Conservation (phyloP, 2,797 vertebrate genomes). For the Gymnoscopelus braueri region DNA sequence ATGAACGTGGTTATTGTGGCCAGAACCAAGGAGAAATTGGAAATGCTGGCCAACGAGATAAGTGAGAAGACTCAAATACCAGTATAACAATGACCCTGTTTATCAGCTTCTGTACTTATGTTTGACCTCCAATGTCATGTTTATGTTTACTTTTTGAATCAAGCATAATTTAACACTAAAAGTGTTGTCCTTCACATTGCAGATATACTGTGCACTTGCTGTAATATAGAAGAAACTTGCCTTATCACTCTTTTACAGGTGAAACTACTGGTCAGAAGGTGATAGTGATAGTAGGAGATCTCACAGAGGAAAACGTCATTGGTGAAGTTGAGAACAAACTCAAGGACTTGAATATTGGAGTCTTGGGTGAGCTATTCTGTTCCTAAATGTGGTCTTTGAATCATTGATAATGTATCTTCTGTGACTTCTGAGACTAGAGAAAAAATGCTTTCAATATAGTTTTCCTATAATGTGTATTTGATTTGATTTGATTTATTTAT, state of each 20-base stretch:
- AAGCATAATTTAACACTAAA: background rate
- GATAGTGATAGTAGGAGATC: constrained; percentile 87
- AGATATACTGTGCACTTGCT: background rate
- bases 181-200: background rate
- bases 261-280: constrained; percentile 77
- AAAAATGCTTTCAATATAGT: background rate
- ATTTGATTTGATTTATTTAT: no score
- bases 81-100: background rate
- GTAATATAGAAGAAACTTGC: no score
- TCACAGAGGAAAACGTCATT: constrained; percentile 83
- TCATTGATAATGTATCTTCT: background rate
- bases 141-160: background rate
- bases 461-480: background rate
- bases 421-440: background rate
- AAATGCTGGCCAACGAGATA: constrained; percentile 83
- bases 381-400: background rate
- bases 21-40: constrained; percentile 83
- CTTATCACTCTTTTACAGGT: constrained; percentile 62
- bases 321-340: constrained; percentile 79
- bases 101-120: background rate
- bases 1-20: constrained; percentile 89
- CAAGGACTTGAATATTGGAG: constrained; percentile 82
- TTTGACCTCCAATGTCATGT: background rate
- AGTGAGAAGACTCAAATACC: constrained; percentile 64
- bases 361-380: constrained; percentile 82